A percentile compares a stretch with the other conserved stretches of the same genome.
phyloP scores from a whole-genome alignment of 2,113 vertebrate species.

The Chroicocephalus ridibundus region DNA sequence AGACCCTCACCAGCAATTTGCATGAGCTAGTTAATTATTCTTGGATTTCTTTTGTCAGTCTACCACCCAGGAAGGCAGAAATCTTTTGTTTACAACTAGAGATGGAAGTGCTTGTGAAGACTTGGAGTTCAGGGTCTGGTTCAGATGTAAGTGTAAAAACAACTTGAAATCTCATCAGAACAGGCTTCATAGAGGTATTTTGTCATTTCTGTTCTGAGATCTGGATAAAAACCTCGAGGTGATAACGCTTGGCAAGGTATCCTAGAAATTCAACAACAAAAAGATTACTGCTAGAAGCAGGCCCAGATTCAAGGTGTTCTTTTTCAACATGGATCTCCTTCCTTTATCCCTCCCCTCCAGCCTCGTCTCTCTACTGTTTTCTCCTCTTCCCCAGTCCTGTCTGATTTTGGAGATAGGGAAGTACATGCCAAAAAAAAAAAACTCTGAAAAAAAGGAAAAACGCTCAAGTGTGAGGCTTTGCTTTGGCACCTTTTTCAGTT shows the following conservation, averaged over 20 bases:
- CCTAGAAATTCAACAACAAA: background rate
- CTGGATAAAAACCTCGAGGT: background rate
- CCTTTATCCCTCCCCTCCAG: background rate
- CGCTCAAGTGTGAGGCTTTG: background rate
- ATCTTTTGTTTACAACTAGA: background rate
- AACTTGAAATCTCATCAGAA: background rate
- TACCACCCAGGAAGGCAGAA: background rate
- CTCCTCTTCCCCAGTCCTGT: background rate
- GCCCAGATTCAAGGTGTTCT: background rate
- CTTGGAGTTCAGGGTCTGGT: background rate
- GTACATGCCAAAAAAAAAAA: background rate
- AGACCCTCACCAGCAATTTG: background rate
- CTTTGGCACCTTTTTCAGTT: slow-evolving; percentile 45
- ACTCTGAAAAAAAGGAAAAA: background rate
- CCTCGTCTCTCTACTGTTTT: background rate
- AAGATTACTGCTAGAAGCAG: background rate
- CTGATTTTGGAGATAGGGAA: background rate
- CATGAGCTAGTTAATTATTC: background rate
- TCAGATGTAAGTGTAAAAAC: background rate
- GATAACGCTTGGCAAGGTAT: background rate
- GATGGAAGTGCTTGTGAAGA: background rate
- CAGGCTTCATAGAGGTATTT: background rate
- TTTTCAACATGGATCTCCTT: background rate
- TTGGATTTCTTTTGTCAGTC: background rate
- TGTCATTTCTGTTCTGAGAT: background rate